Evolutionary conservation across 1,140 invertebrate genomes (phyloP).

Genomic region (Drosophila albomicans): DNA sequence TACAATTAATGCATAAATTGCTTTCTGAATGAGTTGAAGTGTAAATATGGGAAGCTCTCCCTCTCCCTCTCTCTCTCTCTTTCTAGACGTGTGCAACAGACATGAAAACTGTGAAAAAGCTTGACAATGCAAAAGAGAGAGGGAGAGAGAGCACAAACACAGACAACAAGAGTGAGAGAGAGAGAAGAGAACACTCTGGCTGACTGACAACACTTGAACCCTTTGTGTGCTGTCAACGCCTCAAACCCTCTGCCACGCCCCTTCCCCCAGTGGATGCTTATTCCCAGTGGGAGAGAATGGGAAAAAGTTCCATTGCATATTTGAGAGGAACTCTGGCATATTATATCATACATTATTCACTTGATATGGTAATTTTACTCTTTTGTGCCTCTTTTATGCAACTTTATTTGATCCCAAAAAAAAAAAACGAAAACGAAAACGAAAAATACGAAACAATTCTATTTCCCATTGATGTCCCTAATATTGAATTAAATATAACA

Average conservation of each 20-base stretch:
- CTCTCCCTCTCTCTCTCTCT: not conserved
- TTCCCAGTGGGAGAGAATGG: not conserved
- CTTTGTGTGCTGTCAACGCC: constrained; percentile 26
- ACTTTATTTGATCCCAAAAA: not conserved
- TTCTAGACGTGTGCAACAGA: not conserved
- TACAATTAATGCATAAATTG: constrained; percentile 79
- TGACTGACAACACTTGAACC: constrained; percentile 32
- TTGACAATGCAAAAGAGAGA: constrained; percentile 4
- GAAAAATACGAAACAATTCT: not conserved
- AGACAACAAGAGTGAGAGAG: not conserved
- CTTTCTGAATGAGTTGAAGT: constrained; percentile 56
- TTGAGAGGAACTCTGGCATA: constrained; percentile 3
- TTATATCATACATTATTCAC: constrained; percentile 12
- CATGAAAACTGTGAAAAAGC: constrained; percentile 17
- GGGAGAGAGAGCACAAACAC: not conserved
- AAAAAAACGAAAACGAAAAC: too few species aligned
- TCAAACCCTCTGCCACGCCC: not conserved
- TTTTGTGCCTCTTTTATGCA: not conserved
- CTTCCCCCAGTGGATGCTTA: not conserved
- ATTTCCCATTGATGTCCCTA: constrained; percentile 7
- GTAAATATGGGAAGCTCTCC: constrained; percentile 35
- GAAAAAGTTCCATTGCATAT: constrained; percentile 9
- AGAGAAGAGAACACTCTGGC: not conserved
- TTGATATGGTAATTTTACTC: constrained; percentile 8
- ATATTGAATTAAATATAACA: constrained; percentile 1